These are phyloP conservation scores for Neopipo cinnamomea DNA, from an alignment of 2,113 vertebrate species.

Conservation along the genomic window DNA sequence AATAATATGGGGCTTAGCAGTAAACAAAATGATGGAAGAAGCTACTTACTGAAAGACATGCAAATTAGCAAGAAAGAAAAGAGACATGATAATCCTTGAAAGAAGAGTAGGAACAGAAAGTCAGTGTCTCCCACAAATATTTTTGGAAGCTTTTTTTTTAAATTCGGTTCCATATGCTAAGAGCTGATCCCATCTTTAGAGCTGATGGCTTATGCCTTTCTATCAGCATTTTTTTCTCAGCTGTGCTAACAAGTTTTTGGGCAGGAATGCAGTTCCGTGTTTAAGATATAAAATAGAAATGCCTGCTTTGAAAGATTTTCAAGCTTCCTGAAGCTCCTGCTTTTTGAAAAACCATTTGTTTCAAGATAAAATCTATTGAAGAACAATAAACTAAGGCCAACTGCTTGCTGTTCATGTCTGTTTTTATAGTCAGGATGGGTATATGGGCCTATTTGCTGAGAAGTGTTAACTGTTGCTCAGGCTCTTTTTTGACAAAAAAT, in stretches of 20 bases:
- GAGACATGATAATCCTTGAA: background rate
- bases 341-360: background rate
- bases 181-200: background rate
- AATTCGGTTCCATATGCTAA: background rate
- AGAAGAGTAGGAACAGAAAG: background rate
- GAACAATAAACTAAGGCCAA: background rate
- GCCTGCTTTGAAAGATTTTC: background rate
- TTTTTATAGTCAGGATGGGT: background rate
- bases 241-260: background rate
- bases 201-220: background rate
- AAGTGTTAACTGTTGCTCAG: background rate
- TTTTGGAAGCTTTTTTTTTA: conserved; percentile 7
- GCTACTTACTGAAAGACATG: background rate
- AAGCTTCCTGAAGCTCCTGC: background rate
- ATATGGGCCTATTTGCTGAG: background rate
- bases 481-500: background rate
- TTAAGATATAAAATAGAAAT: background rate
- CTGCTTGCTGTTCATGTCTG: background rate
- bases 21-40: background rate
- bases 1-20: background rate
- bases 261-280: background rate
- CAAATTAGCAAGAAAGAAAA: background rate
- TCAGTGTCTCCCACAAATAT: background rate
- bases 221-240: conserved; percentile 30
- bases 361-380: background rate